Evolutionary conservation across 2,888 invertebrate genomes (phyloP), one percentile per base, ranked within the genome.

Genomic region (Corythucha ciliata): DNA sequence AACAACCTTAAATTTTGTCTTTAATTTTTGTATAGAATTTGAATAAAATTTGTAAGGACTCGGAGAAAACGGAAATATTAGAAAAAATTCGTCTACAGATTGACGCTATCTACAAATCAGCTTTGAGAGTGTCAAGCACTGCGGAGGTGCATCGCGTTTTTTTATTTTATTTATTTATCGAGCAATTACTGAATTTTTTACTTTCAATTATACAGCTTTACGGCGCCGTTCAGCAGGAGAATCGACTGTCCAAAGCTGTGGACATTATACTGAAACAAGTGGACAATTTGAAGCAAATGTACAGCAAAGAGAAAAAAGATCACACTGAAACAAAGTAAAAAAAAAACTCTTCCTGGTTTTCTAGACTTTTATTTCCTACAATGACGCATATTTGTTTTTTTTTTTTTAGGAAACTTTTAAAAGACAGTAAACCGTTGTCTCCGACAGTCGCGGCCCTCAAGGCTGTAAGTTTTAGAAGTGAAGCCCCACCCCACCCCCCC

Each of bases 201-300:
- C 16, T 12, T 12, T 52, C 39, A 27, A 7, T 40, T 37, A 55
- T 51, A 5, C 58, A 65, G 65, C 60, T 63, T 53, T 74, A 69
- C 61, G 77, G 77, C 21, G 75, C 76, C 12, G 75, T 76, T 5
- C 75, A 77, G 58, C 72, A 77, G 64, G 78, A 78, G 62, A 70
- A 71, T 53, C 65, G 76, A 32, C 68, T 77, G 49, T 71, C 74
- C 22, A 69, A 72, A 57, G 74, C 76, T 2, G 73, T 76, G 25
- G 73, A 74, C 54, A 67, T 77, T 36, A 74, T 78, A 72, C 67
- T 77, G 18, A 67, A 68, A 50, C 73, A 77, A 61, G 75, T 77
- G n/a, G 75, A 76, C 58, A 71, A 72, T 56, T 65, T 77, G 42
- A 74, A 75, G 59, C 69, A 73, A 53, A 70, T 73, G 52, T 67